phyloP scores from a whole-genome alignment of 2,797 vertebrate genomes.

The Ptychobarbus kaznakovi region DNA sequence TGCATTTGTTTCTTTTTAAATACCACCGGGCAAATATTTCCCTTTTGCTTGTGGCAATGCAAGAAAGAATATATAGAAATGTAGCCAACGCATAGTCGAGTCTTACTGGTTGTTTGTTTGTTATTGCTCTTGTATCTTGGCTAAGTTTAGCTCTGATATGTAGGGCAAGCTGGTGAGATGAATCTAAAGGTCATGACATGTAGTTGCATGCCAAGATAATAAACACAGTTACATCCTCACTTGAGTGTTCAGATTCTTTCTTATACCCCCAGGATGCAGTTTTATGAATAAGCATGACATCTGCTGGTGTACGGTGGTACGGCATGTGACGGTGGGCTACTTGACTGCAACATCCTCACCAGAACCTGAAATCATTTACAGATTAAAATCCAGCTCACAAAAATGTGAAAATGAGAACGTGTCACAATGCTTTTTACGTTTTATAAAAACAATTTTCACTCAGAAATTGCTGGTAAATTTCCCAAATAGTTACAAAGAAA shows the following conservation, averaged over 20 bases:
- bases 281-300: constrained; percentile 17
- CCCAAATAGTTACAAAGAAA: not conserved
- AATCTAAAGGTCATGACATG: constrained; percentile 89
- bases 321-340: not conserved
- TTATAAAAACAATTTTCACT: not conserved
- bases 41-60: constrained; percentile 86
- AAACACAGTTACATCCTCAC: constrained; percentile 59
- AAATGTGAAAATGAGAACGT: not conserved
- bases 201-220: constrained; percentile 98
- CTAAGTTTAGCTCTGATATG: constrained; percentile 82
- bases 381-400: not conserved
- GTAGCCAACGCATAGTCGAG: constrained; percentile 74
- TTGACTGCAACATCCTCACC: not conserved
- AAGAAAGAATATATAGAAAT: constrained; percentile 75
- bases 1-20: constrained; percentile 93
- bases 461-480: not conserved
- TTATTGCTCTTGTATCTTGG: constrained; percentile 82
- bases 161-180: constrained; percentile 83
- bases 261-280: not conserved
- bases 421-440: not conserved
- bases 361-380: not conserved
- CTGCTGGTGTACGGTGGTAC: constrained; percentile 24
- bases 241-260: constrained; percentile 51
- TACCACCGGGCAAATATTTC: constrained; percentile 89
- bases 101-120: constrained; percentile 69